phyloP scores from a whole-genome alignment of 2,888 invertebrate species.

The Neria commutata region DNA sequence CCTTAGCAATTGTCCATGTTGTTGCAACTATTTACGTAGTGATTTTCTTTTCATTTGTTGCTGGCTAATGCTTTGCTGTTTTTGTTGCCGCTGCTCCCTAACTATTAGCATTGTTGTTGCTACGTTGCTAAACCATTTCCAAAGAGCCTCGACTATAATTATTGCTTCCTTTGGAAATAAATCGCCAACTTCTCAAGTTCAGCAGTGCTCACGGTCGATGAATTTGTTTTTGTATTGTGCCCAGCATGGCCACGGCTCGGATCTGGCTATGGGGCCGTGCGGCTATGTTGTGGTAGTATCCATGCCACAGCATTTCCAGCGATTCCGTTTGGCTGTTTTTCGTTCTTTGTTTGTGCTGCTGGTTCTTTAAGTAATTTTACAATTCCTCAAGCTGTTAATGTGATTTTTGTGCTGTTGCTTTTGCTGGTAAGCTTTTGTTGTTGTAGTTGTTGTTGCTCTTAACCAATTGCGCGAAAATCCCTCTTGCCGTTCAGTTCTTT shows the following conservation, averaged over 20 bases:
- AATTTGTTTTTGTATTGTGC: constrained; percentile 1
- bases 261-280: background rate
- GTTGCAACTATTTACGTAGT: constrained; percentile 28
- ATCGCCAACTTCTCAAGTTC: constrained; percentile 41
- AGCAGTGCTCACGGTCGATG: constrained; percentile 10
- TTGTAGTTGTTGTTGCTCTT: constrained; percentile 10
- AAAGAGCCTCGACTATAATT: constrained; percentile 39
- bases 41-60: constrained; percentile 2
- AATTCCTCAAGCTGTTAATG: constrained; percentile 30
- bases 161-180: constrained; percentile 50
- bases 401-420: constrained; percentile 24
- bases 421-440: constrained; percentile 16
- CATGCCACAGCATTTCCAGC: background rate
- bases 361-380: constrained; percentile 26
- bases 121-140: constrained; percentile 13
- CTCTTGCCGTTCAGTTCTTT: background rate
- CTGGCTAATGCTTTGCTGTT: constrained; percentile 8
- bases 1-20: constrained; percentile 9
- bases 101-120: constrained; percentile 3
- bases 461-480: background rate
- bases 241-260: constrained; percentile 7
- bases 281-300: constrained; percentile 20
- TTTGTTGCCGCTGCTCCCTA: constrained; percentile 14
- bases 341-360: background rate
- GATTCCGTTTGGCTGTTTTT: background rate